phyloP scores from a whole-genome alignment of 1,140 invertebrate genomes.

The Idris sp. region DNA sequence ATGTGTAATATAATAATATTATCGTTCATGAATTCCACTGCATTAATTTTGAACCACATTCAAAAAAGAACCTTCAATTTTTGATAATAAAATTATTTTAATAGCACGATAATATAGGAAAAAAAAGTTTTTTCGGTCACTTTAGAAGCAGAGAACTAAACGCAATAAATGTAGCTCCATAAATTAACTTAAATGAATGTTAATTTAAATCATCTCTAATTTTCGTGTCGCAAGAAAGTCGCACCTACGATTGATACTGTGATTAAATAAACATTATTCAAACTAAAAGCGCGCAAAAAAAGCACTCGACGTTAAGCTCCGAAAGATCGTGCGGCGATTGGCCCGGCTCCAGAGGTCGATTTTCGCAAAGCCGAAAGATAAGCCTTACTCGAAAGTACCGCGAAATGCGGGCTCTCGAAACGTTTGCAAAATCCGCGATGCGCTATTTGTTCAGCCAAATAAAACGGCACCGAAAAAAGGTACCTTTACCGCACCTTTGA shows the following conservation, averaged over 20 bases:
- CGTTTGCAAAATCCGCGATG: constrained; percentile 54
- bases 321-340: constrained; percentile 68
- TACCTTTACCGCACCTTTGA: constrained; percentile 49
- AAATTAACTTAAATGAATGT: too few species aligned
- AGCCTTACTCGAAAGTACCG: constrained; percentile 59
- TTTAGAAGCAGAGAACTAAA: too few species aligned
- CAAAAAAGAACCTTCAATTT: constrained; percentile 1
- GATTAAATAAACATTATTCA: constrained; percentile 70
- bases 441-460: constrained; percentile 57
- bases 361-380: constrained; percentile 66
- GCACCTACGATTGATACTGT: constrained; percentile 50
- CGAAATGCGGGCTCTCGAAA: constrained; percentile 62
- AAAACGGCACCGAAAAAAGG: constrained; percentile 44
- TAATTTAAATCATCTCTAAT: constrained; percentile 21
- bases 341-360: constrained; percentile 70
- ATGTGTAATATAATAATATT: constrained; percentile 37
- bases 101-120: too few species aligned
- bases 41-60: constrained; percentile 18
- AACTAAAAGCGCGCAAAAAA: constrained; percentile 59
- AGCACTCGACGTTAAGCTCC: constrained; percentile 63
- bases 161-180: too few species aligned
- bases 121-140: too few species aligned
- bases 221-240: constrained; percentile 36
- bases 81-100: background rate
- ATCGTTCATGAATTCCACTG: constrained; percentile 28